Conservation (phyloP, 2,888 invertebrate genomes). For the Sarcophaga variegata region DNA sequence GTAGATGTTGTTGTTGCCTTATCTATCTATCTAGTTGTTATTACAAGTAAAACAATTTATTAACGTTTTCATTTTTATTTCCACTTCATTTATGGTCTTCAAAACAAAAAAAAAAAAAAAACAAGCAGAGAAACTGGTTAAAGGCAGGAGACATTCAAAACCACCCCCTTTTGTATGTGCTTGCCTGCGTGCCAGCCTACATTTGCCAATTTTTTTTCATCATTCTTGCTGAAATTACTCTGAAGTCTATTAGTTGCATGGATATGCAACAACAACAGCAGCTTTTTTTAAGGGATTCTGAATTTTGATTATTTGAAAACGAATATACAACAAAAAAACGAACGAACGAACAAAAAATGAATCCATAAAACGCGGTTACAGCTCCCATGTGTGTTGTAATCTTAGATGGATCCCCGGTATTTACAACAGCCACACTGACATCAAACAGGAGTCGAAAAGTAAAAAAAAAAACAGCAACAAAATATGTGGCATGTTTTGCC, state of each 20-base stretch:
- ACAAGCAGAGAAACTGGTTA: neutral
- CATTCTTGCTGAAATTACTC: conserved; percentile 57
- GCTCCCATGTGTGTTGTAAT: conserved; percentile 82
- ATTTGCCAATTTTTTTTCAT: conserved; percentile 18
- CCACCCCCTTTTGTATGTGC: conserved; percentile 55
- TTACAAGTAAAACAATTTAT: conserved; percentile 63
- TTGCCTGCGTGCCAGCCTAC: neutral
- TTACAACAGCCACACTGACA: neutral
- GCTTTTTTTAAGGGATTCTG: conserved; percentile 55
- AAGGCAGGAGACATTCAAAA: neutral
- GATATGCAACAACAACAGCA: conserved; percentile 41
- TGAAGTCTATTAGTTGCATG: conserved; percentile 66
- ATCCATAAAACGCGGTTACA: conserved; percentile 81
- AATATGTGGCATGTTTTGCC: conserved; percentile 11
- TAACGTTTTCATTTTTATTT: conserved; percentile 36
- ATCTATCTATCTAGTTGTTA: conserved; percentile 41
- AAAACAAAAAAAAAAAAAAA: neutral
- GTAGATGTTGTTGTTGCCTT: conserved; percentile 33
- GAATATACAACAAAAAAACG: conserved; percentile 60
- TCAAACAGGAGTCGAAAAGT: no score
- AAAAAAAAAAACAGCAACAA: neutral
- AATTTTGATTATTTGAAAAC: conserved; percentile 61
- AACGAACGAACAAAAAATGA: conserved; percentile 71
- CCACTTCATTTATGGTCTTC: neutral
- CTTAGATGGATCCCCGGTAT: conserved; percentile 56